Base-by-base conservation (phyloP, 1,140 invertebrate species). In the Choristoneura fumiferana region DNA sequence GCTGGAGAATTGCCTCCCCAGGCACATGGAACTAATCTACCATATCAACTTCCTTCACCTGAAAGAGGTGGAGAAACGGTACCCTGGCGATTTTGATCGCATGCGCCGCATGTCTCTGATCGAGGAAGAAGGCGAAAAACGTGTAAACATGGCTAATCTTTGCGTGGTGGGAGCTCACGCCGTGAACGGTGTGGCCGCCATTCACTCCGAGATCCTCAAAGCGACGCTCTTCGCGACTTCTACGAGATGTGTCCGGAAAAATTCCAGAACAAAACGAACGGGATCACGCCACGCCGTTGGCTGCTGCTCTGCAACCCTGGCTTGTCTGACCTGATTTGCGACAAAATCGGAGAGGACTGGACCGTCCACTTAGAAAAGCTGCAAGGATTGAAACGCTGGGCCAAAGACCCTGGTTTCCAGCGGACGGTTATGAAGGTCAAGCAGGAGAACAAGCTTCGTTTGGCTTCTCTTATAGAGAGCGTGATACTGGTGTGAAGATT, bases 241-340 rank as follows among this genome's bases (percentile, higher is more conserved):
- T 97, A 95, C 75, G 97, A 99, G 85, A 93, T 99, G 92, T 94
- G 90, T 63, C 98, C 98, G 0, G 94, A 98, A 59, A 98, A 97
- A 82, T 99, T 99, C 93, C 98, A 99, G 89, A 99, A 99, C 90
- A 99, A 99, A 90, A 99, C 98, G 0, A 99, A 99, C 84, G 98
- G 98, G 58, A 99, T 99, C 61, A 99, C 98, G 0, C 98, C 98
- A 0, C 92, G 98, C 56, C 94, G 98, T 72, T 99, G 98, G 98
- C 82, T 99, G 57, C 87, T 99, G 57, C 91, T 99, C 0, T 99
- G 98, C 84, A 99, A 99, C 90, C 97, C 98, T 0, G 94, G 95
- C 58, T 91, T 99, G 12, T 95, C 98, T 49, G 98, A 99, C 90
- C 87, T 98, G 29, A 99, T 99, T 77, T 95, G 95, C 71, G 97